These are phyloP conservation scores for Agapornis canus DNA, from an alignment of 2,797 vertebrate genomes.

Conservation along the genomic window DNA sequence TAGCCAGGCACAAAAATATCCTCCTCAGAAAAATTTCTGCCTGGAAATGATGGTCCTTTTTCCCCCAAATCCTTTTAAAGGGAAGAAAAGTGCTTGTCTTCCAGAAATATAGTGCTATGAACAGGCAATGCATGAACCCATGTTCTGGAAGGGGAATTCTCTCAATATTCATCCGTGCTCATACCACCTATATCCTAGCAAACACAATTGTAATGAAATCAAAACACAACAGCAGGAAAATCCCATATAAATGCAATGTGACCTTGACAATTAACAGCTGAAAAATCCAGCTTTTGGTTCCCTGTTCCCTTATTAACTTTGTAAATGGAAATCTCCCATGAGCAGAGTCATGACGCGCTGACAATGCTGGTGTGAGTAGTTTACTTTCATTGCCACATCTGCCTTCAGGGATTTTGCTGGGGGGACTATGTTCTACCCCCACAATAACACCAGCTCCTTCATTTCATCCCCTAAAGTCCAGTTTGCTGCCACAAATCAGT, in stretches of 20 bases:
- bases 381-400: not conserved
- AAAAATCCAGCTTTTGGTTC: not conserved
- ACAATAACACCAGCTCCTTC: not conserved
- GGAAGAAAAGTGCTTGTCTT: not conserved
- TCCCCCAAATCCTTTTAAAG: constrained; percentile 10
- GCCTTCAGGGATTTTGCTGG: not conserved
- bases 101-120: not conserved
- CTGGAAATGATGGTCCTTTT: constrained; percentile 49
- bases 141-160: not conserved
- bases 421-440: not conserved
- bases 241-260: not conserved
- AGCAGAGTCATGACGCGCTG: not conserved
- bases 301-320: not conserved
- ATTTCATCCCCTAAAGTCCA: not conserved
- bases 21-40: constrained; percentile 38
- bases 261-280: not conserved
- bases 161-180: not conserved
- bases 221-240: not conserved
- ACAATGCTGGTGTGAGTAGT: not conserved
- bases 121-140: not conserved
- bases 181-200: not conserved
- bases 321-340: not conserved
- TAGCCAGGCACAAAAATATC: constrained; percentile 56
- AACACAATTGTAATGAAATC: not conserved
- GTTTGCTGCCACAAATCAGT: not conserved